Evolutionary conservation across 2,888 invertebrate species (phyloP).

Genomic region (Synanthedon tipuliformis): DNA sequence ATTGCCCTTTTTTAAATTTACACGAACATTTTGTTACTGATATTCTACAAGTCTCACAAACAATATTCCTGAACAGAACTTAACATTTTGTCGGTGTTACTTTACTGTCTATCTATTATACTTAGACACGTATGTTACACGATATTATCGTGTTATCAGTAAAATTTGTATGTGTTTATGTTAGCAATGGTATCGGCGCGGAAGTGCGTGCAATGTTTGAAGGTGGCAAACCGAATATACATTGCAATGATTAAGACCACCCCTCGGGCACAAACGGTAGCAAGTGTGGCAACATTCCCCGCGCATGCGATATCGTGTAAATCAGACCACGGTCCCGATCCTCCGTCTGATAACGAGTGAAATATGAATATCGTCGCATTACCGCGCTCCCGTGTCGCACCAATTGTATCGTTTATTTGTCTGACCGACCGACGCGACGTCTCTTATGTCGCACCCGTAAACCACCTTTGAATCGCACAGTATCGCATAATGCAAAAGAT

Average conservation of each 20-base stretch:
- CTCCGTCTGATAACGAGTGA: conserved; percentile 44
- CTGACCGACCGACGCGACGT: conserved; percentile 6
- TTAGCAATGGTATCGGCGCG: conserved; percentile 7
- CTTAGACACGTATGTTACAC: no score
- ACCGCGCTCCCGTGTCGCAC: conserved; percentile 20
- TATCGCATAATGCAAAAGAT: no score
- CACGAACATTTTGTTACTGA: no score
- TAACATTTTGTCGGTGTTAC: no score
- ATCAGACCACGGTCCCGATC: conserved; percentile 50
- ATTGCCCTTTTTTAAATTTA: no score
- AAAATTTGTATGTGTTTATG: neutral
- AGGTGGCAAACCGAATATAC: neutral
- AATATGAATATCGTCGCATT: conserved; percentile 56
- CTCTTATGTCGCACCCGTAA: neutral
- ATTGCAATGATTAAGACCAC: conserved; percentile 4
- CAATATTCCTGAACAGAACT: no score
- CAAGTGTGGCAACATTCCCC: conserved; percentile 32
- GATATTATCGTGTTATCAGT: neutral
- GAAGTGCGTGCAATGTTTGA: neutral
- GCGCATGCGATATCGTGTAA: conserved; percentile 47
- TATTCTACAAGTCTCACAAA: no score
- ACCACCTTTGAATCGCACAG: no score
- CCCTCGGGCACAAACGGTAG: conserved; percentile 29
- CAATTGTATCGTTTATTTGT: conserved; percentile 17
- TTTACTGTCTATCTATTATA: no score